A percentile compares a stretch with the other conserved stretches of the same genome.
These are phyloP conservation scores for Prolemur simus DNA, from an alignment of 2,113 vertebrate species.

Conservation along the genomic window DNA sequence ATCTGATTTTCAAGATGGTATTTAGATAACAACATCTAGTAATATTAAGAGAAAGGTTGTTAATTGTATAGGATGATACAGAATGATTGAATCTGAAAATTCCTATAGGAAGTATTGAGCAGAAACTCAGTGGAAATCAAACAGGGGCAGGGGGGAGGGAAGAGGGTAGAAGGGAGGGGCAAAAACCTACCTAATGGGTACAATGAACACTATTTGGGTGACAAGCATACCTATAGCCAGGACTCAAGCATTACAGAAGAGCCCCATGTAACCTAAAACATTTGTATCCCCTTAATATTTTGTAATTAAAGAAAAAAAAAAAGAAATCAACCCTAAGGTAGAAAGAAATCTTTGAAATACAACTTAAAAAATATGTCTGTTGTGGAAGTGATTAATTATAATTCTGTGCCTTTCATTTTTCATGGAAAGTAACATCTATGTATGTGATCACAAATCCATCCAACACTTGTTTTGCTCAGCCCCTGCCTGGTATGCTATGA, in stretches of 20 bases:
- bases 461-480: not conserved
- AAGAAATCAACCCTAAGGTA: not conserved
- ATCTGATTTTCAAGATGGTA: not conserved
- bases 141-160: too few species aligned
- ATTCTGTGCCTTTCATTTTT: not conserved
- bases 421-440: not conserved
- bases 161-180: too few species aligned
- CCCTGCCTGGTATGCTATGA: not conserved
- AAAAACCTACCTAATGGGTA: too few species aligned
- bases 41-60: not conserved
- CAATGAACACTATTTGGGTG: too few species aligned
- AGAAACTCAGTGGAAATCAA: too few species aligned
- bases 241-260: too few species aligned
- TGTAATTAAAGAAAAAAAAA: too few species aligned
- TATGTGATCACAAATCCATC: not conserved
- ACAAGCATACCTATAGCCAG: too few species aligned
- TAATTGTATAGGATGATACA: not conserved
- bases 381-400: not conserved
- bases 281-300: too few species aligned
- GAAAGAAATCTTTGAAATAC: not conserved
- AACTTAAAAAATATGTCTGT: not conserved
- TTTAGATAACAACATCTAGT: not conserved
- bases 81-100: not conserved
- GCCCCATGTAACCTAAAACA: too few species aligned
- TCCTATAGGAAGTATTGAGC: not conserved